A percentile compares a stretch with the other conserved stretches of the same genome.
phyloP scores from a whole-genome alignment of 1,140 invertebrate genomes.

The Hyles euphorbiae region DNA sequence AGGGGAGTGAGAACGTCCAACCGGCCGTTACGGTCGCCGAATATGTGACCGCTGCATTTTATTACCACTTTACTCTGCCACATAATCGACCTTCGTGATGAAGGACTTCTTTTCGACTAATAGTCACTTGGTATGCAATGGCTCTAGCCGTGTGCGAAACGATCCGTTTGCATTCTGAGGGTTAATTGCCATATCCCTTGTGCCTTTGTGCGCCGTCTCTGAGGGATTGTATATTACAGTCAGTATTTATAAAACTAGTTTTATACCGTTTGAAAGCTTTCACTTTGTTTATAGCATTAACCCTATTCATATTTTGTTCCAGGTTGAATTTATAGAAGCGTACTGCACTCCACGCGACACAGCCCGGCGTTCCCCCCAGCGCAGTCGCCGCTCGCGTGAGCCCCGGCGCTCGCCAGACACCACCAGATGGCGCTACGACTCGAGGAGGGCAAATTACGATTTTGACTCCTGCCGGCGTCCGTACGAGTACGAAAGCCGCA shows the following conservation, averaged over 20 bases:
- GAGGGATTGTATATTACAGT: too few species aligned
- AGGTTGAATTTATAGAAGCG: slow-evolving; percentile 78
- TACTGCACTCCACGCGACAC: slow-evolving; percentile 78
- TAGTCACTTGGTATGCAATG: slow-evolving; percentile 46
- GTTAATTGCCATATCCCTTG: too few species aligned
- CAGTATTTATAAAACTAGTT: too few species aligned
- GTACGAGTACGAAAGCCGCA: slow-evolving; percentile 57
- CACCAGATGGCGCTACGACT: slow-evolving; percentile 61
- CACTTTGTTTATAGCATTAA: too few species aligned
- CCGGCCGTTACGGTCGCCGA: slow-evolving; percentile 63
- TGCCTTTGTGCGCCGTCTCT: too few species aligned
- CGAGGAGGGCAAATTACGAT: slow-evolving; percentile 55
- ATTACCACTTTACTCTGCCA: slow-evolving; percentile 73
- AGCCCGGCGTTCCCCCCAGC: slow-evolving; percentile 61
- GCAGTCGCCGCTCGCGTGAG: slow-evolving; percentile 58
- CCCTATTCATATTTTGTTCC: slow-evolving; percentile 44
- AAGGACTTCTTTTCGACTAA: slow-evolving; percentile 64
- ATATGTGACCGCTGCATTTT: slow-evolving; percentile 75
- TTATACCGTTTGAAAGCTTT: too few species aligned
- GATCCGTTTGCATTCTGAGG: not conserved
- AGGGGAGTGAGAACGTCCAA: slow-evolving; percentile 57
- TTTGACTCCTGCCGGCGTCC: slow-evolving; percentile 54
- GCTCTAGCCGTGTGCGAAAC: slow-evolving; percentile 11
- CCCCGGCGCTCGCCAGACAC: slow-evolving; percentile 58
- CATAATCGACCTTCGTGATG: slow-evolving; percentile 72